Conservation (phyloP, 2,797 vertebrate genomes). For the Gobio occitaniae region DNA sequence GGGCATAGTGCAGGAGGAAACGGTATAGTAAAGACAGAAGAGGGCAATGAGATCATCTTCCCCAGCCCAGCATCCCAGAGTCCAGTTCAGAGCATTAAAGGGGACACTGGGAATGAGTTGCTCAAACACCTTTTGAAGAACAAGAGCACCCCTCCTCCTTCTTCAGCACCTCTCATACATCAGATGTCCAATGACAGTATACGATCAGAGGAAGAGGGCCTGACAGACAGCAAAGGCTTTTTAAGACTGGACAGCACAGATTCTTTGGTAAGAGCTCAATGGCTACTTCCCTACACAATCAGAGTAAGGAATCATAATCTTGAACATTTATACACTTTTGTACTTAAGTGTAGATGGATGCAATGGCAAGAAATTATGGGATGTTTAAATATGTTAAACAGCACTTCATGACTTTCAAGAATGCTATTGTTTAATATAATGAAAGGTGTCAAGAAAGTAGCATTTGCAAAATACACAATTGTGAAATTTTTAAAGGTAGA, state of each 20-base stretch:
- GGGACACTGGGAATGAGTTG: slow-evolving; percentile 88
- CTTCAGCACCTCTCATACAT: slow-evolving; percentile 52
- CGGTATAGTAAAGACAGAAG: slow-evolving; percentile 76
- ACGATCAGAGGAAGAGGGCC: slow-evolving; percentile 75
- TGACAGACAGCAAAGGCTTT: slow-evolving; percentile 67
- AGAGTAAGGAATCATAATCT: not conserved
- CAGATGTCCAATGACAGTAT: slow-evolving; percentile 75
- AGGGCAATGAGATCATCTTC: slow-evolving; percentile 55
- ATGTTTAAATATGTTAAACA: not conserved
- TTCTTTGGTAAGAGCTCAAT: slow-evolving; percentile 45
- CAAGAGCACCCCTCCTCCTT: slow-evolving; percentile 77
- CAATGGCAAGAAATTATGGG: not conserved
- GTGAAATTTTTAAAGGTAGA: not conserved
- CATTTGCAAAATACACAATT: not conserved
- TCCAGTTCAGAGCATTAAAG: slow-evolving; percentile 64
- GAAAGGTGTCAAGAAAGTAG: not conserved
- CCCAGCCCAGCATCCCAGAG: slow-evolving; percentile 65
- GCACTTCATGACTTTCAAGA: not conserved
- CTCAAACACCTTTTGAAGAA: slow-evolving; percentile 93
- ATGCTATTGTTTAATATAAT: not conserved
- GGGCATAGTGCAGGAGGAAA: slow-evolving; percentile 57
- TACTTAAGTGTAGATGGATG: not conserved
- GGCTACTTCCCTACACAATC: not conserved
- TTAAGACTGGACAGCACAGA: slow-evolving; percentile 69
- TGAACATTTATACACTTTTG: not conserved